These are phyloP conservation scores for Rhinichthys klamathensis DNA, from an alignment of 2,113 vertebrate genomes.

Conservation along the genomic window DNA sequence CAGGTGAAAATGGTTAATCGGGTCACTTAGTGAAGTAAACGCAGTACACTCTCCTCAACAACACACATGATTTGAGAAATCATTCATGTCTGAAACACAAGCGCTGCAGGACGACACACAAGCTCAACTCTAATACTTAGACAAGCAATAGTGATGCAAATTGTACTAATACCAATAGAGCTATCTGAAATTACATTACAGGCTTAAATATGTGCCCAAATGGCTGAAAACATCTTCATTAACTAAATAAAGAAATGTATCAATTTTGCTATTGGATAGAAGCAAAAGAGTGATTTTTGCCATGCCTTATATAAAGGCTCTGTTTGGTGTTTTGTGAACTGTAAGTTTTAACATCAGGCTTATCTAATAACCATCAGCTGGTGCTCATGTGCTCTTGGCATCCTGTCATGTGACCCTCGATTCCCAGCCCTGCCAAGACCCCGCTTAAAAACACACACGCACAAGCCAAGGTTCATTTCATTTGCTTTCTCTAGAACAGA, in stretches of 20 bases:
- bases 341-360: constrained; percentile 30
- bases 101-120: no score
- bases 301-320: neutral
- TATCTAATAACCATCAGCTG: constrained; percentile 85
- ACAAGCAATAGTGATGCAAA: neutral
- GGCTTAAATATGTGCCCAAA: neutral
- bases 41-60: no score
- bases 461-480: neutral
- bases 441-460: constrained; percentile 6
- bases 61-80: no score
- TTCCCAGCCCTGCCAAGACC: constrained; percentile 53
- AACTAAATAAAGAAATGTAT: neutral
- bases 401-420: constrained; percentile 75
- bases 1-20: no score
- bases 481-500: constrained; percentile 2
- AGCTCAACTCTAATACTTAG: no score
- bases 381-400: constrained; percentile 78
- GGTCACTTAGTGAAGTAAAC: no score
- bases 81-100: no score
- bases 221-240: neutral
- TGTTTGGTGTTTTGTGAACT: neutral
- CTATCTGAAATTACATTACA: neutral
- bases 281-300: neutral
- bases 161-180: neutral
- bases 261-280: neutral